Percentiles rank a stretch among this genome's conserved stretches.
Conservation (phyloP, 1,140 invertebrate species). For the Drosophila chauvacae region DNA sequence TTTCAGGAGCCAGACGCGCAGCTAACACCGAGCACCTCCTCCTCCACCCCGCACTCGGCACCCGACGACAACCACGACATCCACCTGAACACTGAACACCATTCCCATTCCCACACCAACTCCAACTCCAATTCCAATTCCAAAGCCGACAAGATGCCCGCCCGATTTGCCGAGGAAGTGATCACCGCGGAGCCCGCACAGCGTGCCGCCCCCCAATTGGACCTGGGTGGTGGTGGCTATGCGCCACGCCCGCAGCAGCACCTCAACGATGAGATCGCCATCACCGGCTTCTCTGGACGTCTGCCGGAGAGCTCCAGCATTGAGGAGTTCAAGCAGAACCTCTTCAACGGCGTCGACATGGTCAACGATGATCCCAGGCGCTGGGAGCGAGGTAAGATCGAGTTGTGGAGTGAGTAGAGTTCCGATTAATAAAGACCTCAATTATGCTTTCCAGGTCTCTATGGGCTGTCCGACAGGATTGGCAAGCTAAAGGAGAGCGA, state of each 20-base stretch:
- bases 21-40: constrained; percentile 73
- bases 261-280: constrained; percentile 91
- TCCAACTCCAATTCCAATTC: neutral
- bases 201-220: constrained; percentile 74
- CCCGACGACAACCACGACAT: constrained; percentile 28
- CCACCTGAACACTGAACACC: constrained; percentile 8
- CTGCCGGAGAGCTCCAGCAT: constrained; percentile 94
- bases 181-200: constrained; percentile 70
- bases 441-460: constrained; percentile 86
- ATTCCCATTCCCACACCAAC: constrained; percentile 27
- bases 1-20: constrained; percentile 59
- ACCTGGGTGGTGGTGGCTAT: constrained; percentile 75
- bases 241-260: constrained; percentile 48
- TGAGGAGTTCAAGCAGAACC: constrained; percentile 94
- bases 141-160: constrained; percentile 73
- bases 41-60: constrained; percentile 39
- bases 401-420: neutral
- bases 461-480: constrained; percentile 92
- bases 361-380: constrained; percentile 94
- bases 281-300: constrained; percentile 95
- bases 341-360: constrained; percentile 94
- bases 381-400: constrained; percentile 87
- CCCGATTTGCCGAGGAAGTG: constrained; percentile 82
- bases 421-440: neutral
- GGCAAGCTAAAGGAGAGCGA: constrained; percentile 97